These are phyloP conservation scores for Trichopoda pennipes DNA, from an alignment of 2,888 invertebrate genomes.

Conservation along the genomic window DNA sequence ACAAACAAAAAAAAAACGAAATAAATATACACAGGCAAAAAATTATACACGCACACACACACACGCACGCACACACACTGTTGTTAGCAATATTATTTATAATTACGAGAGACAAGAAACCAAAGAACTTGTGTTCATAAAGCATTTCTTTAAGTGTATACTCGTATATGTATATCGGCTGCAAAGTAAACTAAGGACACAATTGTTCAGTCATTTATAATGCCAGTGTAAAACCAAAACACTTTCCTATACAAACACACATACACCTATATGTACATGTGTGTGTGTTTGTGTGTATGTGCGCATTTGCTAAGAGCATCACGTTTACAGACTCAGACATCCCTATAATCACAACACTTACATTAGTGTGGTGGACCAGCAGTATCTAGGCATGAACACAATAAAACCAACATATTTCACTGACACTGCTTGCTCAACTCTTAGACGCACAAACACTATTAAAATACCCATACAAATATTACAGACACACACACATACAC, in stretches of 20 bases:
- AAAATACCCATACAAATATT: conserved; percentile 8
- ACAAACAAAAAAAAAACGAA: background rate
- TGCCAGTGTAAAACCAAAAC: conserved; percentile 42
- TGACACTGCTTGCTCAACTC: conserved; percentile 22
- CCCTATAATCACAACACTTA: conserved; percentile 64
- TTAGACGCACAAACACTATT: background rate
- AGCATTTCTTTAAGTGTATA: conserved; percentile 32
- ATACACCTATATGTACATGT: background rate
- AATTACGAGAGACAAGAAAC: background rate
- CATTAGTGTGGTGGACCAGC: conserved; percentile 67
- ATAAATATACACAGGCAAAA: conserved; percentile 1
- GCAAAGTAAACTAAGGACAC: conserved; percentile 33
- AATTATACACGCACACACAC: background rate
- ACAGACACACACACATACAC: conserved; percentile 11
- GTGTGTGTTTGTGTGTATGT: too few relatives aligned
- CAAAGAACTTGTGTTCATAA: background rate
- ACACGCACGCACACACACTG: too few relatives aligned
- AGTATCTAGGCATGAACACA: conserved; percentile 43
- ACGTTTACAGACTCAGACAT: background rate
- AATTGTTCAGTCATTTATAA: conserved; percentile 52
- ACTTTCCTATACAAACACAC: conserved; percentile 22
- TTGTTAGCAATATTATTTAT: background rate
- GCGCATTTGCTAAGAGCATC: background rate
- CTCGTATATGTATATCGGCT: too few relatives aligned
- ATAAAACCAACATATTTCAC: conserved; percentile 56